These are phyloP conservation scores for Semicossyphus pulcher DNA, from an alignment of 2,113 vertebrate species.

Conservation along the genomic window DNA sequence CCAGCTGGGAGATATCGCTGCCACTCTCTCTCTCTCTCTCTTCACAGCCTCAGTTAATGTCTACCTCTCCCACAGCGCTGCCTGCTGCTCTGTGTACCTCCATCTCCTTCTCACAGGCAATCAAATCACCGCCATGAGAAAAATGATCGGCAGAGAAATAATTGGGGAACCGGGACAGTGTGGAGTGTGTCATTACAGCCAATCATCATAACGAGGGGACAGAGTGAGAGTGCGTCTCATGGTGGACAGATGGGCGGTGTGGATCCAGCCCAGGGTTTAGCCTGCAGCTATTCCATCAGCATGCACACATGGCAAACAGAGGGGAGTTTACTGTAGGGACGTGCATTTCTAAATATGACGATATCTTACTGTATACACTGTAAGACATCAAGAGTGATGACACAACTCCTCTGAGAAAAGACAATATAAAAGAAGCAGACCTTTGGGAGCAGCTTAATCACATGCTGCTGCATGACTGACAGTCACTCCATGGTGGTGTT, in stretches of 20 bases:
- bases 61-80: slow-evolving; percentile 35
- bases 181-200: slow-evolving; percentile 74
- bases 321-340: slow-evolving; percentile 3
- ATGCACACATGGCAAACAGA: slow-evolving; percentile 45
- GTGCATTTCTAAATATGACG: slow-evolving; percentile 3
- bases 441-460: slow-evolving; percentile 15
- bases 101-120: slow-evolving; percentile 65
- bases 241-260: slow-evolving; percentile 61
- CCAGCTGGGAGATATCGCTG: slow-evolving; percentile 12
- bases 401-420: neutral
- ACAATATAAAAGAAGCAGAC: neutral
- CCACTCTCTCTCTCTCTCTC: slow-evolving; percentile 10
- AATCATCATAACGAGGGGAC: slow-evolving; percentile 73
- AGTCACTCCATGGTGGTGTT: slow-evolving; percentile 14
- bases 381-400: slow-evolving; percentile 34
- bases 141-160: slow-evolving; percentile 69
- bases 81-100: slow-evolving; percentile 52
- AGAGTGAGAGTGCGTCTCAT: slow-evolving; percentile 56
- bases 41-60: slow-evolving; percentile 29
- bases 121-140: slow-evolving; percentile 74
- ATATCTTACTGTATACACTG: slow-evolving; percentile 23
- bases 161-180: slow-evolving; percentile 68
- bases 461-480: slow-evolving; percentile 38
- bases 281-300: slow-evolving; percentile 59
- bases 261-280: slow-evolving; percentile 43